Conservation (phyloP, 2,797 vertebrate species). For the Pangasius macronema region DNA sequence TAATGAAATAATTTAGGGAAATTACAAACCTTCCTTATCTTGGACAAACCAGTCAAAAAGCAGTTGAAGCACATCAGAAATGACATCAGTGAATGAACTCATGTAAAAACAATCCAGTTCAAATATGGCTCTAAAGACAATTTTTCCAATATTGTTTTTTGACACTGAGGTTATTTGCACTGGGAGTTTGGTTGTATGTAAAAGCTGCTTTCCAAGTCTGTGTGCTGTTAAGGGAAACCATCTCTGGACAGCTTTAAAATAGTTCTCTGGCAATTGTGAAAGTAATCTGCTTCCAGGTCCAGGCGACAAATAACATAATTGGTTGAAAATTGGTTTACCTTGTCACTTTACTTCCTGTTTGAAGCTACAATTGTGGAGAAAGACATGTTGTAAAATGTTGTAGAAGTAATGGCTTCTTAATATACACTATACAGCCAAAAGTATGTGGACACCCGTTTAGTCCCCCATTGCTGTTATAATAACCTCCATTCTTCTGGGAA, state of each 20-base stretch:
- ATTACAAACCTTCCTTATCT: neutral
- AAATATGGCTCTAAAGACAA: neutral
- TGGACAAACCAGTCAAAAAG: neutral
- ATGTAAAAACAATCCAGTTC: neutral
- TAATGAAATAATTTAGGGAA: neutral
- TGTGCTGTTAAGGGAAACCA: neutral
- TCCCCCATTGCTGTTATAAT: neutral
- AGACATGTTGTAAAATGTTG: neutral
- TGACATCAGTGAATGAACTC: neutral
- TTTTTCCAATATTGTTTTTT: neutral
- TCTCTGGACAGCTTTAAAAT: neutral
- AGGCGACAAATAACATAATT: neutral
- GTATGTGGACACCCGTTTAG: neutral
- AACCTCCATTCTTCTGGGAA: neutral
- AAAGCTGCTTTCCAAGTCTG: neutral
- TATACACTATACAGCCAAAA: neutral
- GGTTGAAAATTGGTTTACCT: neutral
- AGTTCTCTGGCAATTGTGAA: neutral
- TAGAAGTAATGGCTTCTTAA: neutral
- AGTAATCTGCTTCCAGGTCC: neutral
- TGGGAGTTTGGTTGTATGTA: neutral
- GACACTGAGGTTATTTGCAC: neutral
- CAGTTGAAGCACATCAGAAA: neutral
- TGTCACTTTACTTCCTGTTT: conserved; percentile 1
- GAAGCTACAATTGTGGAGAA: neutral